Evolutionary conservation across 2,888 invertebrate species (phyloP), one percentile per base, ranked within the genome.

Genomic region (Thymelicus lineola): DNA sequence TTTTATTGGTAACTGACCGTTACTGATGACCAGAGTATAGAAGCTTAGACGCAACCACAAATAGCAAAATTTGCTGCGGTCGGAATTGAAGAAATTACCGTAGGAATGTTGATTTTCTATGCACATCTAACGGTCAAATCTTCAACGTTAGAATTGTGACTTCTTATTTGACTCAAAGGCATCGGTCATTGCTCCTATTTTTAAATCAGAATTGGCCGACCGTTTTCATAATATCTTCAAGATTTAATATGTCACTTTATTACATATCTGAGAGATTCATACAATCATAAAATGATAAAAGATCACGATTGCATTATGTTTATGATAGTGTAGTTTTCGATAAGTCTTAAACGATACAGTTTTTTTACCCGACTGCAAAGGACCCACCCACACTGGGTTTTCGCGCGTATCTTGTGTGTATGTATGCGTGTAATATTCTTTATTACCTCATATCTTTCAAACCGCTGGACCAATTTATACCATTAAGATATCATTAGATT

Each of bases 91-190:
- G 60, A 53, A 53, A 28, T 61, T 45, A 67, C 45, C 38, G 66
- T 50, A 60, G 55, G 61, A 67, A 61, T 60, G 67, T 61, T 53
- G 67, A 61, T 46, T 67, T 67, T 67, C 53, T 55, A 45, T 61
- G 35, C 45, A 55, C 55, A 61, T 67, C 53, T 61, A 67, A 45
- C 15, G 55, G 55, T 61, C 10, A 38, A 62, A 46, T 48, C 48
- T 57, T 46, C 35, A 28, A 46, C 46, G 17, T n/a, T 55, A 35
- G 28, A 55, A 14, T 14, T 55, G 55, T 55, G 55, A 55, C 55
- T 14, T 35, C 28, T 55, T 55, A 55, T 55, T 35, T 55, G 28
- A 55, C 28, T 55, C 55, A 35, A 35, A n/a, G 14, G 7, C 28
- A 14, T 55, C 55, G 55, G 55, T 55, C 55, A 10, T 35, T 55